Evolutionary conservation across 2,797 vertebrate species (phyloP).

Genomic region (Atherinosoma microstoma): DNA sequence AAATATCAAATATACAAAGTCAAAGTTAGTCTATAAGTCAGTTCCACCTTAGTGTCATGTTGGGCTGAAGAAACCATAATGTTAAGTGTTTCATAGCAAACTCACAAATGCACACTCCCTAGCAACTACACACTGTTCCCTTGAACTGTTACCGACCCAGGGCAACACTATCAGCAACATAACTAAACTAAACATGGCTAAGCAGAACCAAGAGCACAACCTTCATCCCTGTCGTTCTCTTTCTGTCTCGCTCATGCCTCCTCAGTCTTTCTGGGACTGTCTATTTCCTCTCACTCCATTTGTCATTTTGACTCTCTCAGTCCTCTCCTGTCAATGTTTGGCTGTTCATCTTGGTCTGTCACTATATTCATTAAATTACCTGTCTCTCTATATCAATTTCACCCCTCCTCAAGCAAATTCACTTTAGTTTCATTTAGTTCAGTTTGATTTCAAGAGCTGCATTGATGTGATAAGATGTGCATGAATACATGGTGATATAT

Average conservation of each 20-base stretch:
- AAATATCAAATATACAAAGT: constrained; percentile 13
- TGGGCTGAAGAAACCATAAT: background rate
- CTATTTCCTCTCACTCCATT: constrained; percentile 48
- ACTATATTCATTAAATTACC: constrained; percentile 45
- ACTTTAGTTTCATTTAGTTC: constrained; percentile 32
- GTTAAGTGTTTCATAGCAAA: constrained; percentile 10
- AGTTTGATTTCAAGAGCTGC: constrained; percentile 33
- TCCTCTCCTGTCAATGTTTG: constrained; percentile 40
- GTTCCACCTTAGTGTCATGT: background rate
- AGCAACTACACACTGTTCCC: constrained; percentile 6
- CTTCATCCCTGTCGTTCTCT: constrained; percentile 23
- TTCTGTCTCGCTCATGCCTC: constrained; percentile 4
- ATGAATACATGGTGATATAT: constrained; percentile 28
- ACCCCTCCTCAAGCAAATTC: constrained; percentile 30
- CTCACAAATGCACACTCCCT: background rate
- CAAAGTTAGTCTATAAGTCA: constrained; percentile 9
- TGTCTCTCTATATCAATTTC: constrained; percentile 34
- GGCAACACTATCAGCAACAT: constrained; percentile 27
- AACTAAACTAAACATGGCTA: constrained; percentile 48
- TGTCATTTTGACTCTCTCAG: constrained; percentile 47
- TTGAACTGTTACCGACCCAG: constrained; percentile 36
- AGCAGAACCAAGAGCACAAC: constrained; percentile 47
- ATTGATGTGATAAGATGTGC: constrained; percentile 10
- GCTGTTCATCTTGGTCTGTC: constrained; percentile 34
- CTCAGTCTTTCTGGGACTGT: constrained; percentile 21